Conservation (phyloP, 2,888 invertebrate species). For the Griposia aprilina region DNA sequence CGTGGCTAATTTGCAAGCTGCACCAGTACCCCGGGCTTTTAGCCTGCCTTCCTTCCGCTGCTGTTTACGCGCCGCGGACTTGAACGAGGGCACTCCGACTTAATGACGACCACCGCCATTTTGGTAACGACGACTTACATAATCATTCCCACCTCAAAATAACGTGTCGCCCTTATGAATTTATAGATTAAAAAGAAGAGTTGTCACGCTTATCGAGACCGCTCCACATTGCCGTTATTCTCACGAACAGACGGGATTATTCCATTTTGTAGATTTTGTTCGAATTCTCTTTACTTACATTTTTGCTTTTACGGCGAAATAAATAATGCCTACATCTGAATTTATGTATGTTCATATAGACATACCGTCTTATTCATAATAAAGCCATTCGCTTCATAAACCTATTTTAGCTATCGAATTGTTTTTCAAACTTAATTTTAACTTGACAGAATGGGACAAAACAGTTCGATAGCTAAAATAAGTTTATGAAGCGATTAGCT, state of each 20-base stretch:
- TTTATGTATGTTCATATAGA: slow-evolving; percentile 29
- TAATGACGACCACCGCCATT: slow-evolving; percentile 87
- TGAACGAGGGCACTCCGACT: slow-evolving; percentile 86
- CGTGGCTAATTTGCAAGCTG: slow-evolving; percentile 87
- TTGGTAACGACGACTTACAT: slow-evolving; percentile 81
- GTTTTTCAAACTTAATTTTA: no score
- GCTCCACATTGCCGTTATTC: slow-evolving; percentile 10
- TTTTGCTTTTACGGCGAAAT: neutral
- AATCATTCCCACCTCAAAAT: slow-evolving; percentile 67
- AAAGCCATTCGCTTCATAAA: no score
- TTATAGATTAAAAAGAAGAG: slow-evolving; percentile 41
- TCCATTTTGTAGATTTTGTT: neutral
- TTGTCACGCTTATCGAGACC: slow-evolving; percentile 14
- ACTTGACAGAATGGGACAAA: no score
- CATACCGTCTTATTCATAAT: neutral
- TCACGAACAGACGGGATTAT: slow-evolving; percentile 1
- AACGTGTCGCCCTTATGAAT: slow-evolving; percentile 55
- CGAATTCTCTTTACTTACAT: neutral
- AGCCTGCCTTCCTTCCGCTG: slow-evolving; percentile 85
- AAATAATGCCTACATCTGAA: slow-evolving; percentile 3
- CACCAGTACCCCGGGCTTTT: slow-evolving; percentile 83
- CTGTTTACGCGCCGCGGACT: slow-evolving; percentile 84
- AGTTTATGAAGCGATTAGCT: no score
- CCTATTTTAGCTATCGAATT: no score
- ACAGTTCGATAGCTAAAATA: no score